A percentile compares a stretch with the other conserved stretches of the same genome.
Conservation (phyloP, 2,797 vertebrate genomes). For the Diplodus sargus region DNA sequence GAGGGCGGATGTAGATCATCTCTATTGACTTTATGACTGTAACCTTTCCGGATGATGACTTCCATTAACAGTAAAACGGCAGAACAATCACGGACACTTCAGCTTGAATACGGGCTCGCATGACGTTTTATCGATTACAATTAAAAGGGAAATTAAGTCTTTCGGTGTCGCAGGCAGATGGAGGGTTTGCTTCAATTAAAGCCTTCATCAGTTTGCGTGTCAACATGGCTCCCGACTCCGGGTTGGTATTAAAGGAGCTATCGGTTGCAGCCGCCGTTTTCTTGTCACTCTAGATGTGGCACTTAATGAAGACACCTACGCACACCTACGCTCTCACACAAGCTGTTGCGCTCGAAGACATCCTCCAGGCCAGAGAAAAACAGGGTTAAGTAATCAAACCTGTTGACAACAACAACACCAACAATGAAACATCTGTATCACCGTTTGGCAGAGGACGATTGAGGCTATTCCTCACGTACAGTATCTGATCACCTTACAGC, state of each 20-base stretch:
- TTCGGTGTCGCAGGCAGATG: slow-evolving; percentile 25
- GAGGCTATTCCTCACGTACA: neutral
- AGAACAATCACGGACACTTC: slow-evolving; percentile 19
- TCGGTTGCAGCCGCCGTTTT: slow-evolving; percentile 45
- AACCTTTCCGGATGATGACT: slow-evolving; percentile 3
- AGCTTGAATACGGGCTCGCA: slow-evolving; percentile 4
- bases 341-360: slow-evolving; percentile 21
- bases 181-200: slow-evolving; percentile 48
- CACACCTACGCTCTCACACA: slow-evolving; percentile 30
- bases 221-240: slow-evolving; percentile 32
- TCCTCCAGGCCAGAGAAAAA: slow-evolving; percentile 10
- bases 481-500: slow-evolving; percentile 6
- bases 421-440: neutral
- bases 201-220: slow-evolving; percentile 39
- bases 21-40: slow-evolving; percentile 21
- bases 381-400: slow-evolving; percentile 9
- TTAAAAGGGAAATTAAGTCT: slow-evolving; percentile 53
- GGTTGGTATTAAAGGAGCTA: slow-evolving; percentile 22
- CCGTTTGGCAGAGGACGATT: slow-evolving; percentile 3
- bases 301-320: slow-evolving; percentile 34
- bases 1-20: neutral
- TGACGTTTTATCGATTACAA: slow-evolving; percentile 45
- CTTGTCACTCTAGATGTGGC: slow-evolving; percentile 38
- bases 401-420: neutral
- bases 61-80: slow-evolving; percentile 10